Evolutionary conservation across 1,140 invertebrate genomes (phyloP).

Genomic region (Melitaea cinxia): DNA sequence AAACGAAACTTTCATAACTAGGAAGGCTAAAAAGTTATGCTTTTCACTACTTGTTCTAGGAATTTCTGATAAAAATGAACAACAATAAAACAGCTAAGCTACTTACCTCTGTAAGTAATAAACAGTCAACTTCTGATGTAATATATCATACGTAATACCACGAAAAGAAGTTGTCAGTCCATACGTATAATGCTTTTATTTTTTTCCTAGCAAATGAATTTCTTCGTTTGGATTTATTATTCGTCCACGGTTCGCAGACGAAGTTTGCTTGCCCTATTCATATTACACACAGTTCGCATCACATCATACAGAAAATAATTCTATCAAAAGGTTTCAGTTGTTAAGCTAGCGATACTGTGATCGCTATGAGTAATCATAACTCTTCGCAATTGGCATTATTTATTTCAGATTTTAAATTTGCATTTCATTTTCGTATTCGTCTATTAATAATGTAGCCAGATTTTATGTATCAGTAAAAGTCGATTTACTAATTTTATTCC

Average conservation of each 20-base stretch:
- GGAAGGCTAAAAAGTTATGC: no score
- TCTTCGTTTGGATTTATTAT: slow-evolving; percentile 21
- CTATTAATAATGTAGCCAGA: no score
- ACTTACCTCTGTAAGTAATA: slow-evolving; percentile 8
- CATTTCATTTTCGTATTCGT: no score
- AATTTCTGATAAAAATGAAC: not conserved
- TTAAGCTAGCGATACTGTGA: not conserved
- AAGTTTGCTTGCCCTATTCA: slow-evolving; percentile 18
- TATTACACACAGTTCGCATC: slow-evolving; percentile 19
- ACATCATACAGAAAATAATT: slow-evolving; percentile 10
- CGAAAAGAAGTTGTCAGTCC: slow-evolving; percentile 18
- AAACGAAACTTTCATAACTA: no score
- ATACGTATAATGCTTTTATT: slow-evolving; percentile 18
- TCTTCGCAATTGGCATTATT: no score
- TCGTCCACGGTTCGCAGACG: slow-evolving; percentile 17
- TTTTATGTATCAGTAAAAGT: no score
- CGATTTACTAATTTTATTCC: no score
- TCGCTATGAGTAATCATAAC: no score
- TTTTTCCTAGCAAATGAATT: slow-evolving; percentile 22
- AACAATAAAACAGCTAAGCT: not conserved
- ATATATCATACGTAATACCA: slow-evolving; percentile 15
- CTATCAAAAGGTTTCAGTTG: not conserved
- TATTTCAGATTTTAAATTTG: no score
- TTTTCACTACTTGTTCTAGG: not conserved
- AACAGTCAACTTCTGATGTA: not conserved